These are phyloP conservation scores for Shargacucullia verbasci DNA, from an alignment of 2,888 invertebrate species.

Conservation along the genomic window DNA sequence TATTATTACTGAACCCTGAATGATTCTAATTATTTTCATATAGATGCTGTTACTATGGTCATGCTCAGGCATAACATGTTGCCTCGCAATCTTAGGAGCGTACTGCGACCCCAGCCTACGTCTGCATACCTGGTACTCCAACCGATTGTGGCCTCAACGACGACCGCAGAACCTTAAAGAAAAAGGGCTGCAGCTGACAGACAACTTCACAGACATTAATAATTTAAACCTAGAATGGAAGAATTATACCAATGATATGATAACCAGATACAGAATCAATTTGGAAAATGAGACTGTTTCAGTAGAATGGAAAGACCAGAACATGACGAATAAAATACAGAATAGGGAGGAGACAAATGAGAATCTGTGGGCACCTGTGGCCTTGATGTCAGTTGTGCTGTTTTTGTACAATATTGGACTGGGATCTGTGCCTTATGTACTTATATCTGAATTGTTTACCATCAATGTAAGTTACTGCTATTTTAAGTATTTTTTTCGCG, in stretches of 20 bases:
- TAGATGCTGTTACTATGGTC: conserved; percentile 83
- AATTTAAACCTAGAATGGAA: conserved; percentile 49
- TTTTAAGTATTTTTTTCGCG: no score
- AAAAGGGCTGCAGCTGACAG: conserved; percentile 48
- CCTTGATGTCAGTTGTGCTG: conserved; percentile 75
- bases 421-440: conserved; percentile 85
- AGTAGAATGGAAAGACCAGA: conserved; percentile 60
- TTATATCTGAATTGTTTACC: conserved; percentile 81
- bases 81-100: conserved; percentile 77
- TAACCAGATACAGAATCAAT: conserved; percentile 53
- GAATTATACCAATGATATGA: conserved; percentile 58
- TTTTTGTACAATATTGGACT: conserved; percentile 84
- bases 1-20: no score
- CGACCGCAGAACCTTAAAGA: conserved; percentile 60
- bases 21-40: neutral
- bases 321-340: conserved; percentile 49
- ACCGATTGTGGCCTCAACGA: conserved; percentile 73
- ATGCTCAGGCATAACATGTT: conserved; percentile 82
- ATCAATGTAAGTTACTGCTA: conserved; percentile 76
- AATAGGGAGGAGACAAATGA: conserved; percentile 60
- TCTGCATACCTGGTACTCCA: conserved; percentile 76
- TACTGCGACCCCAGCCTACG: conserved; percentile 82
- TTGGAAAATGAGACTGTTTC: conserved; percentile 59
- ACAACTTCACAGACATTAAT: conserved; percentile 53
- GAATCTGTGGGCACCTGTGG: conserved; percentile 77